These are phyloP conservation scores for Oncorhynchus mykiss DNA, from an alignment of 2,113 vertebrate genomes.

Conservation along the genomic window DNA sequence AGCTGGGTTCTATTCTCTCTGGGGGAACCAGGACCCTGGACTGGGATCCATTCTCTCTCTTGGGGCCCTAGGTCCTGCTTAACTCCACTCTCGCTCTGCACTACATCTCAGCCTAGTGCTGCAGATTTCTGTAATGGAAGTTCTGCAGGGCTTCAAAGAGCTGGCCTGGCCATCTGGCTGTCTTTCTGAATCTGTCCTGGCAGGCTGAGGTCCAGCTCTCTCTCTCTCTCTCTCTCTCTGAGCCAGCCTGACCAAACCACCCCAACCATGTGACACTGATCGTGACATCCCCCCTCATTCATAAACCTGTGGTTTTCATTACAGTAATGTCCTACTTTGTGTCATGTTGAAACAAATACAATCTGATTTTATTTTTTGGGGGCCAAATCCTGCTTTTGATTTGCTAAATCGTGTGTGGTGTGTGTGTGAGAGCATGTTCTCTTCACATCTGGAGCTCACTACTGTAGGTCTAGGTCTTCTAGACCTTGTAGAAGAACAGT, in stretches of 20 bases:
- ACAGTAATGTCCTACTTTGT: conserved; percentile 26
- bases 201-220: not conserved
- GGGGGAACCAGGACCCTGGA: not conserved
- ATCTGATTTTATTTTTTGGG: not conserved
- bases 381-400: conserved; percentile 16
- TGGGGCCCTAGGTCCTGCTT: not conserved
- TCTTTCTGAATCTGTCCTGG: not conserved
- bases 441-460: too few relatives aligned
- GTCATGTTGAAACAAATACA: conserved; percentile 30
- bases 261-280: conserved; percentile 8
- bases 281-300: not conserved
- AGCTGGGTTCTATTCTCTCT: not conserved
- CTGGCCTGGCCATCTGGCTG: not conserved
- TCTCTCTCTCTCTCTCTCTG: too few relatives aligned
- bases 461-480: too few relatives aligned
- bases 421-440: too few relatives aligned
- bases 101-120: conserved; percentile 10
- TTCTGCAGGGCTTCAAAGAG: conserved; percentile 15
- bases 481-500: too few relatives aligned
- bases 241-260: not conserved
- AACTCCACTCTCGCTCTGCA: not conserved
- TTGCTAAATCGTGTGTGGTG: not conserved
- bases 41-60: too few relatives aligned
- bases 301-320: conserved; percentile 32
- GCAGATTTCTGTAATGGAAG: conserved; percentile 17